Conservation (phyloP, 2,888 invertebrate genomes). For the Salticus scenicus region DNA sequence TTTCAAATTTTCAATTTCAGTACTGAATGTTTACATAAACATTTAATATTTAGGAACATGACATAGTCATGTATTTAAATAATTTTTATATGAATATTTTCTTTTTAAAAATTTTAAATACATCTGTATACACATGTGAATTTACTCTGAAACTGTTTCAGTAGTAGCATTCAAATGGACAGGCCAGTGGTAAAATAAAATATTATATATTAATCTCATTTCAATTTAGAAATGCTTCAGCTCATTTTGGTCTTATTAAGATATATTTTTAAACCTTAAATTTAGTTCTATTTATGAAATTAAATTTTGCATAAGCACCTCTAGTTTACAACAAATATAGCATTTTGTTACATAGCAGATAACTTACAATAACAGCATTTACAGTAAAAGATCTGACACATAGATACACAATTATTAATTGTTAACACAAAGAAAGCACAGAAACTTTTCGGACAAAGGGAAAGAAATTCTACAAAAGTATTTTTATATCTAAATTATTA, state of each 20-base stretch:
- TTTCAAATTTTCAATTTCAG: slow-evolving; percentile 45
- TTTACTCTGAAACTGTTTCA: too few species aligned
- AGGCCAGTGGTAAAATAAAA: slow-evolving; percentile 38
- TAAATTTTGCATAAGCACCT: slow-evolving; percentile 42
- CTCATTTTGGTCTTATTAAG: slow-evolving; percentile 37
- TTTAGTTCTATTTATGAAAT: neutral
- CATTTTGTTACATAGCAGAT: slow-evolving; percentile 48
- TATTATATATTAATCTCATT: slow-evolving; percentile 16
- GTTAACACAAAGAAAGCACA: slow-evolving; percentile 45
- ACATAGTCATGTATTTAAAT: too few species aligned
- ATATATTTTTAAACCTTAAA: neutral
- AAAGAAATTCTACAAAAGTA: neutral
- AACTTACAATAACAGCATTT: slow-evolving; percentile 43
- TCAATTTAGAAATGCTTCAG: neutral
- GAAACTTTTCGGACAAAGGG: slow-evolving; percentile 21
- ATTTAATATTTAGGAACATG: too few species aligned
- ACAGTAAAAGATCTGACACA: slow-evolving; percentile 35
- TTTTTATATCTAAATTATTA: slow-evolving; percentile 15
- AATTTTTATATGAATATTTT: too few species aligned
- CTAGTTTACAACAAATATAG: slow-evolving; percentile 57
- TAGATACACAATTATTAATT: neutral
- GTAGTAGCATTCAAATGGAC: slow-evolving; percentile 14
- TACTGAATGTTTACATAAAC: too few species aligned
- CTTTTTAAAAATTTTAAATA: neutral
- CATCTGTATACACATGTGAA: neutral